These are phyloP conservation scores for Scortum barcoo DNA, from an alignment of 2,113 vertebrate species.

Conservation along the genomic window DNA sequence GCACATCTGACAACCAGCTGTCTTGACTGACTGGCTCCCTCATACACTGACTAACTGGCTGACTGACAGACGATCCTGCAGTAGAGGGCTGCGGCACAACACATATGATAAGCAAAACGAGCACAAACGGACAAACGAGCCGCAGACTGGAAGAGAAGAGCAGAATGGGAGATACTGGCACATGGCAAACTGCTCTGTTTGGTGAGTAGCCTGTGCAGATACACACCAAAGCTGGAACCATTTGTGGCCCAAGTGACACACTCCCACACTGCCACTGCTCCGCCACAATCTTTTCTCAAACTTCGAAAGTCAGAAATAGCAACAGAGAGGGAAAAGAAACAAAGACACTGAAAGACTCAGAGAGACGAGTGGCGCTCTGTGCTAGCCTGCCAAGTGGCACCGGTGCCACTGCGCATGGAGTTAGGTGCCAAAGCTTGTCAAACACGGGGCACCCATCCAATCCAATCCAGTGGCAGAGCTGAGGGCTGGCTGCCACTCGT, in stretches of 20 bases:
- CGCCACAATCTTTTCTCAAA: background rate
- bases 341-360: slow-evolving; percentile 40
- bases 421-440: slow-evolving; percentile 71
- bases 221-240: slow-evolving; percentile 6
- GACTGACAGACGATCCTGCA: slow-evolving; percentile 45
- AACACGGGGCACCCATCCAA: slow-evolving; percentile 64
- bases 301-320: slow-evolving; percentile 49
- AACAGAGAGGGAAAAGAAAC: slow-evolving; percentile 37
- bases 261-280: background rate
- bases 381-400: slow-evolving; percentile 61
- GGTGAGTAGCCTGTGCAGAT: slow-evolving; percentile 12
- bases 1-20: slow-evolving; percentile 61
- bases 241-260: slow-evolving; percentile 24
- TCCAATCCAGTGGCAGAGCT: slow-evolving; percentile 52
- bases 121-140: slow-evolving; percentile 59
- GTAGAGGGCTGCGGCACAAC: slow-evolving; percentile 8
- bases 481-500: slow-evolving; percentile 46
- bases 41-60: slow-evolving; percentile 46
- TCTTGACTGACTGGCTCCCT: slow-evolving; percentile 57
- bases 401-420: slow-evolving; percentile 25
- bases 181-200: slow-evolving; percentile 8
- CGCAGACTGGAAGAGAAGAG: slow-evolving; percentile 12
- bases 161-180: slow-evolving; percentile 5
- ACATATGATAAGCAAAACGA: slow-evolving; percentile 36
- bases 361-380: slow-evolving; percentile 22